These are phyloP conservation scores for Sipha maydis DNA, from an alignment of 2,888 invertebrate species.

Conservation along the genomic window DNA sequence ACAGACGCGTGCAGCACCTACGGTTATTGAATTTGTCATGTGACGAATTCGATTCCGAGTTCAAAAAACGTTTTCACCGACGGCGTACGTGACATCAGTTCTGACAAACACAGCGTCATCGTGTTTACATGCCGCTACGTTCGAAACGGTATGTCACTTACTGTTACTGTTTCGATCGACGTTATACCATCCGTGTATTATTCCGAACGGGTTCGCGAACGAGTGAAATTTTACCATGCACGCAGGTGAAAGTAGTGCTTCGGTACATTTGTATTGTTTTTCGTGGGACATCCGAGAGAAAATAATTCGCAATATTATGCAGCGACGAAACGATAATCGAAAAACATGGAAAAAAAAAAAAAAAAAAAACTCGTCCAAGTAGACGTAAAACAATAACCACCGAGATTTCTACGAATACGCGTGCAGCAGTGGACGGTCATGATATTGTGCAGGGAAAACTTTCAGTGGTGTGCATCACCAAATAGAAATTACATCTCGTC, in stretches of 20 bases:
- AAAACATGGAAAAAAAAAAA: background rate
- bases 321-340: conserved; percentile 6
- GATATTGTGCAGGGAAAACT: no score
- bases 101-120: background rate
- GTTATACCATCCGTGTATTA: background rate
- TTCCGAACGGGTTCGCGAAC: background rate
- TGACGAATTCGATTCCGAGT: no score
- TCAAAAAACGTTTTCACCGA: background rate
- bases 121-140: background rate
- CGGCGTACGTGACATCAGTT: background rate
- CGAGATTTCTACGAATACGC: background rate
- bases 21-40: no score
- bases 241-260: conserved; percentile 34
- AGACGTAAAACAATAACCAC: background rate
- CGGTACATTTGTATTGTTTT: conserved; percentile 38
- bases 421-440: background rate
- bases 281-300: conserved; percentile 51
- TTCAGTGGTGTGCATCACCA: no score
- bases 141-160: background rate
- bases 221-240: conserved; percentile 22
- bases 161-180: background rate
- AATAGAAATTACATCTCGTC: background rate
- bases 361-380: conserved; percentile 6
- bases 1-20: no score
- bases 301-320: conserved; percentile 12